phyloP scores from a whole-genome alignment of 2,113 vertebrate genomes.

The Jaculus jaculus region DNA sequence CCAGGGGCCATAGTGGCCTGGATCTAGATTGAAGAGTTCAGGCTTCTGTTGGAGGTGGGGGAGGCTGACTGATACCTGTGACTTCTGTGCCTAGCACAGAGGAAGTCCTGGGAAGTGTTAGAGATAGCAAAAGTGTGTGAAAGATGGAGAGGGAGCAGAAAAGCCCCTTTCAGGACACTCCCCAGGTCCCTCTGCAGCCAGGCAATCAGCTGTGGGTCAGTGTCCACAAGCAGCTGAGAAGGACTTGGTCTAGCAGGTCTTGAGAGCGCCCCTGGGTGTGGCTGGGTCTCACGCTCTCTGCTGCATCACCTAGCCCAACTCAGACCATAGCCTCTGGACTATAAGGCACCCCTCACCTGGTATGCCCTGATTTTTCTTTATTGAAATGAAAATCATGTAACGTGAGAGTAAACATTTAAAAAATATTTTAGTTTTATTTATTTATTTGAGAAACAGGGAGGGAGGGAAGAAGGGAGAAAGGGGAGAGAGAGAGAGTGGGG shows the following conservation, averaged over 20 bases:
- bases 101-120: neutral
- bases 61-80: too few relatives aligned
- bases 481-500: too few relatives aligned
- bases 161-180: neutral
- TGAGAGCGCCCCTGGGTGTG: neutral
- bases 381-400: neutral
- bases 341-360: too few relatives aligned
- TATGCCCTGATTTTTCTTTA: neutral
- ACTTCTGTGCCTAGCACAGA: neutral
- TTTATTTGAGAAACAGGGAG: too few relatives aligned
- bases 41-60: too few relatives aligned
- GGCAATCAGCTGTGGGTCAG: too few relatives aligned
- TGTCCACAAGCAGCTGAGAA: neutral
- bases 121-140: neutral
- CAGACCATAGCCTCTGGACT: neutral
- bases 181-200: neutral
- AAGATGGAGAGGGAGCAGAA: neutral
- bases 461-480: too few relatives aligned
- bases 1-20: neutral
- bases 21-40: neutral
- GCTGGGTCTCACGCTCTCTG: neutral
- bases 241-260: neutral
- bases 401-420: neutral
- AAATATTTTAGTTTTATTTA: too few relatives aligned
- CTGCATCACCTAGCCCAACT: neutral